These are phyloP conservation scores for Boulengerochromis microlepis DNA, from an alignment of 2,113 vertebrate genomes.

Conservation along the genomic window DNA sequence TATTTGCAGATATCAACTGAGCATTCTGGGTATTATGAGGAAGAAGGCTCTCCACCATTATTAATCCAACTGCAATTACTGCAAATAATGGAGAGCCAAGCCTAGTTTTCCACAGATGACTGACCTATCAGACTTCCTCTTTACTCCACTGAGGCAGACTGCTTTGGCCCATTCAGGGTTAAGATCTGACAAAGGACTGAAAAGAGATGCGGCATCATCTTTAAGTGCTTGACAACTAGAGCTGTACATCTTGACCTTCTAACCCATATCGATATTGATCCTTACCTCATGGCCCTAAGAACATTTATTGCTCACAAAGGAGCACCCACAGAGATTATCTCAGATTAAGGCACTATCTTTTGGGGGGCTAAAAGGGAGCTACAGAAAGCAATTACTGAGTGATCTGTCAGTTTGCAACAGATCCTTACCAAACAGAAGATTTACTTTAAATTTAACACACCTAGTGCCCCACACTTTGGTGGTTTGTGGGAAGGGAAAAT, in stretches of 20 bases:
- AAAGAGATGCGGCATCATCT: fast-evolving
- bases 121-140: neutral
- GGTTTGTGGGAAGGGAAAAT: neutral
- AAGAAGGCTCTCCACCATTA: fast-evolving
- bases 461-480: neutral
- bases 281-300: fast-evolving
- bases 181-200: neutral
- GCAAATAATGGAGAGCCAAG: fast-evolving
- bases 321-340: fast-evolving
- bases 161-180: neutral
- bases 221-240: fast-evolving
- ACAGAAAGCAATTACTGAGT: neutral
- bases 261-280: neutral
- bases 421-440: fast-evolving
- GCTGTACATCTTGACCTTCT: neutral
- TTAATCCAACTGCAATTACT: fast-evolving
- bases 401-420: fast-evolving
- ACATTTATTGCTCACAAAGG: neutral
- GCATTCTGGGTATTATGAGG: neutral
- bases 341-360: fast-evolving
- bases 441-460: neutral
- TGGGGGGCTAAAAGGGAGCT: fast-evolving
- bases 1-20: fast-evolving
- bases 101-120: neutral
- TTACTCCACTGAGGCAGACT: fast-evolving